Percentiles rank a stretch among this genome's conserved stretches.
These are phyloP conservation scores for Lutjanus erythropterus DNA, from an alignment of 2,113 vertebrate genomes.

Conservation along the genomic window DNA sequence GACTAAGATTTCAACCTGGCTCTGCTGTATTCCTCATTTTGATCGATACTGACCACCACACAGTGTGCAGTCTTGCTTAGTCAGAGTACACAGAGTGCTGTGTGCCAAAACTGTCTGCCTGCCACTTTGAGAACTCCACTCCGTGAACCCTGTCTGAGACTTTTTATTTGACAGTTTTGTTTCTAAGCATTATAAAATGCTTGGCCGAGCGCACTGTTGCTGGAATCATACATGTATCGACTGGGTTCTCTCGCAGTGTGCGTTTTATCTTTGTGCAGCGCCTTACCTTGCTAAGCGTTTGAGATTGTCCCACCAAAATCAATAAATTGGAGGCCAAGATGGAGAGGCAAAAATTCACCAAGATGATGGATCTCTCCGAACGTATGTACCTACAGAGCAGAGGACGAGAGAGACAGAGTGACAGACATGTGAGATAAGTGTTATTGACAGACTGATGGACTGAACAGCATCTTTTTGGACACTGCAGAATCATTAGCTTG, in stretches of 20 bases:
- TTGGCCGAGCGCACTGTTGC: not conserved
- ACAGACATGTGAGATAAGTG: conserved; percentile 26
- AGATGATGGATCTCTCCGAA: conserved; percentile 96
- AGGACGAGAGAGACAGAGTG: conserved; percentile 10
- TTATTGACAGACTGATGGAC: conserved; percentile 46
- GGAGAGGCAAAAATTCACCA: conserved; percentile 98
- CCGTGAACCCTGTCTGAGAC: not conserved
- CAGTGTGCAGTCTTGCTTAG: conserved; percentile 49
- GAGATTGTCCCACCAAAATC: conserved; percentile 97
- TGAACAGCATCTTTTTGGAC: conserved; percentile 44
- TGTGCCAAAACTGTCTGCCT: conserved; percentile 35
- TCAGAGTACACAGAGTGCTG: conserved; percentile 25
- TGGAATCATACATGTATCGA: not conserved
- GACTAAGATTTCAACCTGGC: conserved; percentile 6
- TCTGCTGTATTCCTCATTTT: not conserved
- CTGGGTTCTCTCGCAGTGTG: not conserved
- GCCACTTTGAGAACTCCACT: conserved; percentile 33
- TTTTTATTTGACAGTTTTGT: conserved; percentile 10
- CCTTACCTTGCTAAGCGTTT: conserved; percentile 97
- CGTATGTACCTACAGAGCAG: conserved; percentile 91
- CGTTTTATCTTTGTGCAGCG: not conserved
- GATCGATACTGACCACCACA: conserved; percentile 48
- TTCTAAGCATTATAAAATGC: not conserved
- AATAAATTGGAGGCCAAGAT: conserved; percentile 97
- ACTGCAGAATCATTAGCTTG: conserved; percentile 57